phyloP scores from a whole-genome alignment of 2,888 invertebrate genomes.

The Unio pictorum region DNA sequence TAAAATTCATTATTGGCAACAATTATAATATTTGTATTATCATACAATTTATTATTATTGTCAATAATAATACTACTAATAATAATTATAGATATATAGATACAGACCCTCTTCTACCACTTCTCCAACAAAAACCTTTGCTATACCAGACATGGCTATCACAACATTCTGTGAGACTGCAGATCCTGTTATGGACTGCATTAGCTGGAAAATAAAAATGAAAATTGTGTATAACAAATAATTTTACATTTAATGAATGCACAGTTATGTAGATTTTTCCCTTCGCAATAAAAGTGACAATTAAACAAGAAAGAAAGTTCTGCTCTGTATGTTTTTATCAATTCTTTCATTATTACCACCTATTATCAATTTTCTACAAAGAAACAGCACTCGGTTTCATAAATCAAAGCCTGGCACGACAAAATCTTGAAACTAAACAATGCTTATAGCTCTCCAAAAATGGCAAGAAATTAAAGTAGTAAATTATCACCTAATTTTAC shows the following conservation, averaged over 20 bases:
- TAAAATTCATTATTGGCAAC: no score
- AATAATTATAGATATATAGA: background rate
- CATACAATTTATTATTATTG: no score
- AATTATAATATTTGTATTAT: no score
- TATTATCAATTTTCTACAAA: no score
- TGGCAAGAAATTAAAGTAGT: no score
- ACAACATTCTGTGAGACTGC: slow-evolving; percentile 99
- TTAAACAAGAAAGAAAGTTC: background rate
- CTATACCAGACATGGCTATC: slow-evolving; percentile 99
- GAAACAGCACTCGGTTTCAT: no score
- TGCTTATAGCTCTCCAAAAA: no score
- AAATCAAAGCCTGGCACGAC: no score
- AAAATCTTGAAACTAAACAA: no score
- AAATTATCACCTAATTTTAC: no score
- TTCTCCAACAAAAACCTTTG: slow-evolving; percentile 99
- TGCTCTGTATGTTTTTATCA: no score
- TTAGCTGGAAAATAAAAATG: slow-evolving; percentile 75
- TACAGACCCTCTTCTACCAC: slow-evolving; percentile 94
- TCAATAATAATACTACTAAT: background rate
- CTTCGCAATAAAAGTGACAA: background rate
- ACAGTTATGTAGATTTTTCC: background rate
- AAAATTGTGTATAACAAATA: background rate
- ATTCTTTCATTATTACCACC: no score
- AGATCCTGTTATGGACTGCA: slow-evolving; percentile 98
- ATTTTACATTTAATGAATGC: background rate